Evolutionary conservation across 2,888 invertebrate genomes (phyloP).

Genomic region (Cantharis rustica): DNA sequence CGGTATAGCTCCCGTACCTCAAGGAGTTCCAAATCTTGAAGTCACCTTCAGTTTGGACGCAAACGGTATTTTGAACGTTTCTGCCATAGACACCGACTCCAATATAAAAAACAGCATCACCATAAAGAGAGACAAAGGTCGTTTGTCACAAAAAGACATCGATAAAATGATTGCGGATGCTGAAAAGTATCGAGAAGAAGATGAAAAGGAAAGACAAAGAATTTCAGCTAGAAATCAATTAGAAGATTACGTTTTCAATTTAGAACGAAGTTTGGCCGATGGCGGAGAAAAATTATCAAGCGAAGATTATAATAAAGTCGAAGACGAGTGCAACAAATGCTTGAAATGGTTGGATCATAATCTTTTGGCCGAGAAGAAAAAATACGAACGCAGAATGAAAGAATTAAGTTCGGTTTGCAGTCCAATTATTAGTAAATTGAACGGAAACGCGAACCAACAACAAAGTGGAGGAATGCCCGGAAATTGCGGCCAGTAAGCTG

Average conservation of each 20-base stretch:
- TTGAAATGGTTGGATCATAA: constrained; percentile 70
- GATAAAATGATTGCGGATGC: constrained; percentile 79
- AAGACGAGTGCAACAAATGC: constrained; percentile 53
- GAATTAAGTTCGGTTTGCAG: no score
- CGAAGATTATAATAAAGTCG: constrained; percentile 62
- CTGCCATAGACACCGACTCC: constrained; percentile 63
- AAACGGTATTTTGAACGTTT: constrained; percentile 69
- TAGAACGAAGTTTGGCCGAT: constrained; percentile 64
- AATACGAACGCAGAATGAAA: constrained; percentile 65
- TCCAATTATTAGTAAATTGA: no score
- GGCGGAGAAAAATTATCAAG: constrained; percentile 65
- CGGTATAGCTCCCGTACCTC: constrained; percentile 71
- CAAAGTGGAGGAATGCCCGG: no score
- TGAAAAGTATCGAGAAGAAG: constrained; percentile 73
- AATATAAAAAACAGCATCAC: constrained; percentile 65
- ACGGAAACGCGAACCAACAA: no score
- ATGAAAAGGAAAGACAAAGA: constrained; percentile 68
- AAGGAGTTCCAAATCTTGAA: constrained; percentile 70
- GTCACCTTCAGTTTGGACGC: constrained; percentile 76
- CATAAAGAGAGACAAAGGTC: constrained; percentile 63
- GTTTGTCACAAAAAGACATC: constrained; percentile 80
- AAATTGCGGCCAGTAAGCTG: no score
- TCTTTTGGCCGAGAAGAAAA: constrained; percentile 66
- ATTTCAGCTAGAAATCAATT: constrained; percentile 71
- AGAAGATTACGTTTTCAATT: no score